phyloP scores from a whole-genome alignment of 2,797 vertebrate genomes.

The Microctenopoma lineatum region DNA sequence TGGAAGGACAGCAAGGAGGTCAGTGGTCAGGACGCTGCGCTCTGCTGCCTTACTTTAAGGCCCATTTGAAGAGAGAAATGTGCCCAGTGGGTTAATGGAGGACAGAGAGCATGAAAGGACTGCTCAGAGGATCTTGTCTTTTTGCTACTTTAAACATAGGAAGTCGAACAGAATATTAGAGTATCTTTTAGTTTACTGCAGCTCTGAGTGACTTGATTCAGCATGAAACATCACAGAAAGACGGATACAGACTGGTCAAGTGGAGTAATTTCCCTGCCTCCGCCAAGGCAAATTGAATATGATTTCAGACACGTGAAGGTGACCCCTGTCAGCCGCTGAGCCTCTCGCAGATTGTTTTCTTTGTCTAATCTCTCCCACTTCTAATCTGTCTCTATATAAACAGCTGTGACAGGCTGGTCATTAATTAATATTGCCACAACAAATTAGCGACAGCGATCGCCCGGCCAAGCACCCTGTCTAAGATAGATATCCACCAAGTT shows the following conservation, averaged over 20 bases:
- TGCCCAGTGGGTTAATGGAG: constrained; percentile 44
- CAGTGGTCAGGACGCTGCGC: constrained; percentile 48
- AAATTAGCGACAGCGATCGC: constrained; percentile 83
- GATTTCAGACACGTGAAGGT: constrained; percentile 85
- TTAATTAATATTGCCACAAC: constrained; percentile 91
- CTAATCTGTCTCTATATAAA: constrained; percentile 87
- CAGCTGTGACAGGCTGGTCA: constrained; percentile 83
- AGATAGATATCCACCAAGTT: constrained; percentile 60
- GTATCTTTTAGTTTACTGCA: constrained; percentile 20
- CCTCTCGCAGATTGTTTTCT: constrained; percentile 83
- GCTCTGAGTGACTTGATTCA: constrained; percentile 58
- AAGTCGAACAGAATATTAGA: constrained; percentile 20
- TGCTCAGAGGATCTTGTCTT: neutral
- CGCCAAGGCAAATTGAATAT: constrained; percentile 82
- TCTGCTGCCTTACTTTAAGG: constrained; percentile 66
- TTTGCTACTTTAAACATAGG: neutral
- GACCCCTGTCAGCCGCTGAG: constrained; percentile 83
- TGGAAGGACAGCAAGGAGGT: constrained; percentile 55
- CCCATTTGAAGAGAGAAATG: constrained; percentile 68
- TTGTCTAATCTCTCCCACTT: constrained; percentile 78
- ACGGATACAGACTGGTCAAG: constrained; percentile 74
- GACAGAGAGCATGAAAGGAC: constrained; percentile 8
- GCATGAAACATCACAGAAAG: constrained; percentile 54
- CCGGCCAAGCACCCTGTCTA: constrained; percentile 63
- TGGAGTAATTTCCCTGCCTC: constrained; percentile 71